Base-by-base conservation (phyloP, 2,888 invertebrate genomes). In the Rotaria magnacalcarata region DNA sequence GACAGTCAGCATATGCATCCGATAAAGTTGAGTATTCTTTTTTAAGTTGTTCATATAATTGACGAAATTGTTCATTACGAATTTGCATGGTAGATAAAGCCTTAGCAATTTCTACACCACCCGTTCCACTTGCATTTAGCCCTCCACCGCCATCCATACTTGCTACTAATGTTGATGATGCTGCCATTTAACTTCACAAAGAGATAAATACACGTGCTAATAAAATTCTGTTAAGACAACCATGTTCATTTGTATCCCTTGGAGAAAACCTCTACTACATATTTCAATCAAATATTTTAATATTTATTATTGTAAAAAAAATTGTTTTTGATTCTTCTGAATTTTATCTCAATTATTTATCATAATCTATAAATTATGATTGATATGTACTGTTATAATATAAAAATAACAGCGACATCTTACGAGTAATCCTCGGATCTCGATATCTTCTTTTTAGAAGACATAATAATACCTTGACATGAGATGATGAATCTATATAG, bases 21-120 rank as follows among this genome's bases (percentile, higher is more conserved):
- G 21, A 10, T 47, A 80, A 80, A n/a, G 80, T 47, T n/a, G 43
- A 8, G 47, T 80, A 80, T 80, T 80, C 80, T 47, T 80, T 7
- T n/a, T 80, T 80, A 21, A 80, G n/a, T n/a, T 47, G 11, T 80
- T 80, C 80, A 80, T 80, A 80, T n/a, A 80, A 47, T 10, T 43
- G 43, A 47, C 80, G 80, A 80, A 80, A 80, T 47, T 80, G 80
- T 43, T 80, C 80, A 47, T 47, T 47, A 47, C 80, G 80, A 47
- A 47, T 11, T 47, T 80, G 80, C 43, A 80, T 80, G 47, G n/a
- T 80, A 3, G 80, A n/a, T 24, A 80, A 47, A 47, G 80, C 80
- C 47, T 80, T 80, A 4, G 47, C 47, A 14, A 80, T 80, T 47
- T 80, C 80, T 4, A 80, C 34, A 14, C 24, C 24, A n/a, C 80